A percentile compares a stretch with the other conserved stretches of the same genome.
Evolutionary conservation across 2,113 vertebrate species (phyloP).

Genomic region (Cottus gobio): DNA sequence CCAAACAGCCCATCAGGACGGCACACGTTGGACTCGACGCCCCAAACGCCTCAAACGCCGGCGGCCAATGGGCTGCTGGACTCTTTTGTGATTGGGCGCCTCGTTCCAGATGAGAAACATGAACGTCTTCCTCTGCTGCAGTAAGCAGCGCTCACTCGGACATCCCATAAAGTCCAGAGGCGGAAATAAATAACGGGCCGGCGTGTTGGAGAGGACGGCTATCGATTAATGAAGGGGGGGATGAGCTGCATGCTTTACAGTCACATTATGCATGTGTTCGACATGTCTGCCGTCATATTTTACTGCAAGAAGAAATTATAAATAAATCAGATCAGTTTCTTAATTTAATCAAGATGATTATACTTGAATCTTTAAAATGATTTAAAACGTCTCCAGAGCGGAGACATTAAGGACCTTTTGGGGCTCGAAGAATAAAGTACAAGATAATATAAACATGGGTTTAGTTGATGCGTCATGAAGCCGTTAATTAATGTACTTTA

Average conservation of each 20-base stretch:
- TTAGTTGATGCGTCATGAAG: not conserved
- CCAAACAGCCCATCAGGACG: slow-evolving; percentile 58
- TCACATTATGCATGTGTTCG: not conserved
- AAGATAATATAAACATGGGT: too few species aligned
- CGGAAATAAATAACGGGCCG: slow-evolving; percentile 75
- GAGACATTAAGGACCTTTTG: not conserved
- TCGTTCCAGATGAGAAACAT: slow-evolving; percentile 79
- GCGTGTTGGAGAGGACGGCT: slow-evolving; percentile 65
- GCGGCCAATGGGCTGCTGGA: slow-evolving; percentile 75
- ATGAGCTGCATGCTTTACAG: not conserved
- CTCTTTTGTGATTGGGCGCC: slow-evolving; percentile 62
- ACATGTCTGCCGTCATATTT: not conserved
- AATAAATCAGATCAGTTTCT: too few species aligned
- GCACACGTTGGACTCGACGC: slow-evolving; percentile 53
- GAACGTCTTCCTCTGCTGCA: slow-evolving; percentile 73
- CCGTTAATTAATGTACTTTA: too few species aligned
- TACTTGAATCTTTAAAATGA: not conserved
- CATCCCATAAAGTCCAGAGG: slow-evolving; percentile 71
- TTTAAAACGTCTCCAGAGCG: too few species aligned
- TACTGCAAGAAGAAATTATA: not conserved
- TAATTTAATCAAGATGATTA: too few species aligned
- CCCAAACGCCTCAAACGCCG: slow-evolving; percentile 55
- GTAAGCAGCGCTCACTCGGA: slow-evolving; percentile 78
- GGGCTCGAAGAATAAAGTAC: too few species aligned
- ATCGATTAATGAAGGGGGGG: slow-evolving; percentile 71